Percentiles rank a stretch among this genome's conserved stretches.
Conservation (phyloP, 1,140 invertebrate species). For the Adelges cooleyi region DNA sequence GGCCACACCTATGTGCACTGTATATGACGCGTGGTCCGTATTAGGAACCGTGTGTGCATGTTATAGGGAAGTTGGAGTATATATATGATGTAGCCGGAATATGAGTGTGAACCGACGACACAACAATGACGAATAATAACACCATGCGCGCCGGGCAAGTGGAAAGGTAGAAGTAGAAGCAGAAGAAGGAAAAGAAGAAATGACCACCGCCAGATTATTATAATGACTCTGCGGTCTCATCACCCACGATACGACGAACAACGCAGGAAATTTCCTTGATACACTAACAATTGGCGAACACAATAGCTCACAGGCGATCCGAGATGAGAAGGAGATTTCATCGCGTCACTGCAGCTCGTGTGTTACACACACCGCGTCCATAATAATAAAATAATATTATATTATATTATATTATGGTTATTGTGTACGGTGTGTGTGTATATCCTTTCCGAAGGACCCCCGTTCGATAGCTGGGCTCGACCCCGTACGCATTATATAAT, state of each 20-base stretch:
- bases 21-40: neutral
- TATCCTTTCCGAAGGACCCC: neutral
- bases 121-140: neutral
- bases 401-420: neutral
- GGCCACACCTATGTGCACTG: neutral
- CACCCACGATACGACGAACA: slow-evolving; percentile 8
- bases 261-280: slow-evolving; percentile 10
- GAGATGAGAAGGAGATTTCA: slow-evolving; percentile 1
- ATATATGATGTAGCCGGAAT: neutral
- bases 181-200: neutral
- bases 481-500: too few species aligned
- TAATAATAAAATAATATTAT: neutral
- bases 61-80: neutral
- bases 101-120: slow-evolving; percentile 7
- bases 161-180: too few species aligned
- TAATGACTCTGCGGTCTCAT: slow-evolving; percentile 24
- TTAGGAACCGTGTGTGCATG: neutral
- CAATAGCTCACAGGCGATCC: neutral
- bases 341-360: neutral
- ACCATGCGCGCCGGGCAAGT: neutral
- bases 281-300: slow-evolving; percentile 24
- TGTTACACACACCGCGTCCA: neutral
- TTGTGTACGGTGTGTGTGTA: neutral
- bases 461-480: neutral
- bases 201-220: slow-evolving; percentile 22